Base-by-base conservation (phyloP, 2,888 invertebrate species). In the Xylota segnis region DNA sequence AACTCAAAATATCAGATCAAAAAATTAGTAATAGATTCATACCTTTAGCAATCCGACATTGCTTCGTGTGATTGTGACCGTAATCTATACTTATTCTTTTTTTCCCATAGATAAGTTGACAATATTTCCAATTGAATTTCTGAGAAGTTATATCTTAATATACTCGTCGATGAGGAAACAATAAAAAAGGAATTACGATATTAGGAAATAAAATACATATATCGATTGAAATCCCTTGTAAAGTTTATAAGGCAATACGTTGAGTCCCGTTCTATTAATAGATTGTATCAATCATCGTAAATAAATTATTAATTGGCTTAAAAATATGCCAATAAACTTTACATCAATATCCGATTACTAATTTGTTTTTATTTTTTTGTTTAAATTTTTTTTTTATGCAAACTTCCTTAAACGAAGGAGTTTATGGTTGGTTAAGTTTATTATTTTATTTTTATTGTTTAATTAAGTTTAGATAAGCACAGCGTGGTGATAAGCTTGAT, bases 401-500 rank as follows among this genome's bases (percentile, higher is more conserved):
- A 56, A 71, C 70, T 47, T 71, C 70, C 56, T 56, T 29, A 45
- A 45, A 3, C 34, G 40, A 56, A 43, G 56, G n/a, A 43, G 70
- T 56, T 56, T 58, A 70, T 47, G n/a, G 9, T 14, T 43, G 4
- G 43, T 16, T 29, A 16, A 16, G 10, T 56, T 18, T 16, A 29
- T 56, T 29, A 12, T 23, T 58, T 70, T 34, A n/a, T 23, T 47
- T 59, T 58, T 16, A 58, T 56, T 9, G 6, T n/a, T 47, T 47
- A 32, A 45, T 63, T 12, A 12, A 32, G 32, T 23, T 50, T 16
- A 23, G 70, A 70, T 70, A 58, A 70, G 70, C 6, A 5, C 10
- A 34, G 2, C 14, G 0, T 43, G 1, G 16, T 45, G 56, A 71
- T 58, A 71, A 70, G 16, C 23, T 5, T 0, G 3, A 5, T 47